A percentile compares a stretch with the other conserved stretches of the same genome.
These are phyloP conservation scores for Sycophaga agraensis DNA, from an alignment of 1,140 invertebrate species.

Conservation along the genomic window DNA sequence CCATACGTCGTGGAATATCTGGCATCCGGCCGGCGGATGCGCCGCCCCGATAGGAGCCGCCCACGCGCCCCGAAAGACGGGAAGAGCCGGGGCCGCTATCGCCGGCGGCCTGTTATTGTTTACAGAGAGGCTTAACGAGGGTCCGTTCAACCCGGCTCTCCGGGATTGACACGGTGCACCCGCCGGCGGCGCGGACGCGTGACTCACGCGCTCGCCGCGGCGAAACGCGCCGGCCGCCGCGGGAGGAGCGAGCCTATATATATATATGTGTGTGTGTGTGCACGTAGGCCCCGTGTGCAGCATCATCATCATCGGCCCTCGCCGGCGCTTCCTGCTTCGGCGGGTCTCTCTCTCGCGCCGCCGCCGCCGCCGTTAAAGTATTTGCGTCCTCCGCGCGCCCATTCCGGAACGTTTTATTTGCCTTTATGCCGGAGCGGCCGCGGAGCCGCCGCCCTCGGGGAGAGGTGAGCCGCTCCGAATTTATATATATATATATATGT, in stretches of 20 bases:
- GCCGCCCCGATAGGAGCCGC: slow-evolving; percentile 19
- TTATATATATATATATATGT: too few species aligned
- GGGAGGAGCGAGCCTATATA: too few species aligned
- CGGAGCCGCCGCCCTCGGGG: too few species aligned
- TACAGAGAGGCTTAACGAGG: slow-evolving; percentile 11
- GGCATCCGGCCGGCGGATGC: background rate
- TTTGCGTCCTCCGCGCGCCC: background rate
- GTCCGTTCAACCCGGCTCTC: slow-evolving; percentile 25
- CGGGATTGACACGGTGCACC: too few species aligned
- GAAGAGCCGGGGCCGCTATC: too few species aligned
- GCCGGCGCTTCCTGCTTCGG: slow-evolving; percentile 14
- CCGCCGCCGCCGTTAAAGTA: slow-evolving; percentile 1
- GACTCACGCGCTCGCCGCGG: slow-evolving; percentile 29
- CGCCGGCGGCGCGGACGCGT: slow-evolving; percentile 24
- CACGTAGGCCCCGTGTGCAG: too few species aligned
- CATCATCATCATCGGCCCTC: too few species aligned
- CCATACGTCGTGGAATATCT: too few species aligned
- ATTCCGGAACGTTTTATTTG: slow-evolving; percentile 10
- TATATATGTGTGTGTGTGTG: too few species aligned
- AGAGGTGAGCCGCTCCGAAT: too few species aligned
- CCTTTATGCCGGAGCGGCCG: too few species aligned
- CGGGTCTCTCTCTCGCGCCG: background rate
- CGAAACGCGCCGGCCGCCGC: too few species aligned
- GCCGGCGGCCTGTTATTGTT: slow-evolving; percentile 16
- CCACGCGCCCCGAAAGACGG: slow-evolving; percentile 15